Evolutionary conservation across 2,888 invertebrate species (phyloP).

Genomic region (Diabrotica balteata): DNA sequence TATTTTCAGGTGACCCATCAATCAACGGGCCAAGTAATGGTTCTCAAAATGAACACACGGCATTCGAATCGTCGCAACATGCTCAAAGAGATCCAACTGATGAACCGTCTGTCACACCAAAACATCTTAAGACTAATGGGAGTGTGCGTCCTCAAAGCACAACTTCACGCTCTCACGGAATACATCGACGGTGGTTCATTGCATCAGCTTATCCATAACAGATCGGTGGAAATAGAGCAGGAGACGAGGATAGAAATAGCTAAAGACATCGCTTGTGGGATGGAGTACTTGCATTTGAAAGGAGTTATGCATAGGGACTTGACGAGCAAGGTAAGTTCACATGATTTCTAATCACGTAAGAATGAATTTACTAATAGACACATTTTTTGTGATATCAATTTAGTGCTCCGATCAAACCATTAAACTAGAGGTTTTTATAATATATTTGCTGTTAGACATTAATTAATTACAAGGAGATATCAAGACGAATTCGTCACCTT

Average conservation of each 20-base stretch:
- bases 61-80: conserved; percentile 94
- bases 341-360: background rate
- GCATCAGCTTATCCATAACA: conserved; percentile 86
- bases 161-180: conserved; percentile 94
- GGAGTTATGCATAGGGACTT: conserved; percentile 95
- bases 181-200: conserved; percentile 95
- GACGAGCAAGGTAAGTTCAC: conserved; percentile 81
- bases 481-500: no score
- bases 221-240: conserved; percentile 77
- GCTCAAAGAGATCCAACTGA: conserved; percentile 95
- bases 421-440: no score
- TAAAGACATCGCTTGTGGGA: conserved; percentile 86
- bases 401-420: no score
- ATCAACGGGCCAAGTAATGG: conserved; percentile 93
- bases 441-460: no score
- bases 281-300: conserved; percentile 91
- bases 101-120: conserved; percentile 93
- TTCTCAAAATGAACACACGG: conserved; percentile 95
- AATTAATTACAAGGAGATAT: no score
- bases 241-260: conserved; percentile 82
- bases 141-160: conserved; percentile 95
- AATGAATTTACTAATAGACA: background rate
- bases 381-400: no score
- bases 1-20: conserved; percentile 84
- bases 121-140: conserved; percentile 96